Percentiles rank a stretch among this genome's conserved stretches.
Conservation (phyloP, 2,797 vertebrate species). For the Phalanger gymnotis region DNA sequence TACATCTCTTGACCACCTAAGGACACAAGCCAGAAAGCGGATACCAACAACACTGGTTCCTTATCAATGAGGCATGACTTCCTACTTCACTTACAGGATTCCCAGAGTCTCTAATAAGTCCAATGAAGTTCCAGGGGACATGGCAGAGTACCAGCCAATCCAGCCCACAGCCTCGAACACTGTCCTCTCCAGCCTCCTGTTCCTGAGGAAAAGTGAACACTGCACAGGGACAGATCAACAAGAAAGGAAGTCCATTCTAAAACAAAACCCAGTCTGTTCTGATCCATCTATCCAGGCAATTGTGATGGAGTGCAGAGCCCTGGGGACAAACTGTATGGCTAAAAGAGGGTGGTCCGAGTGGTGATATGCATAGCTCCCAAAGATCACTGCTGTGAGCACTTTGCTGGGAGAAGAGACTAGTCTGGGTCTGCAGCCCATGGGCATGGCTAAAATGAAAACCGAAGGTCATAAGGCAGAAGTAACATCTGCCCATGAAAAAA, state of each 20-base stretch:
- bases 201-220: not conserved
- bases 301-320: not conserved
- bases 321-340: not conserved
- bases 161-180: not conserved
- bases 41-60: not conserved
- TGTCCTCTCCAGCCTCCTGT: not conserved
- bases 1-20: conserved; percentile 26
- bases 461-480: not conserved
- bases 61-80: not conserved
- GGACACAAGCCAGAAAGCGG: not conserved
- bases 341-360: not conserved
- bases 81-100: not conserved
- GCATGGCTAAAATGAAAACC: not conserved
- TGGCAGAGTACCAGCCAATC: not conserved
- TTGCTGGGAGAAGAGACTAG: not conserved
- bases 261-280: not conserved
- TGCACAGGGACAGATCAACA: not conserved
- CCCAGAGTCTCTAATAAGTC: conserved; percentile 22
- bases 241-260: not conserved
- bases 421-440: not conserved
- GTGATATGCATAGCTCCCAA: not conserved
- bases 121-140: not conserved
- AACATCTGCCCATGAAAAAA: not conserved
- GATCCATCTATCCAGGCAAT: not conserved
- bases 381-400: not conserved